phyloP scores from a whole-genome alignment of 1,140 invertebrate genomes.

The Drosophila subobscura region DNA sequence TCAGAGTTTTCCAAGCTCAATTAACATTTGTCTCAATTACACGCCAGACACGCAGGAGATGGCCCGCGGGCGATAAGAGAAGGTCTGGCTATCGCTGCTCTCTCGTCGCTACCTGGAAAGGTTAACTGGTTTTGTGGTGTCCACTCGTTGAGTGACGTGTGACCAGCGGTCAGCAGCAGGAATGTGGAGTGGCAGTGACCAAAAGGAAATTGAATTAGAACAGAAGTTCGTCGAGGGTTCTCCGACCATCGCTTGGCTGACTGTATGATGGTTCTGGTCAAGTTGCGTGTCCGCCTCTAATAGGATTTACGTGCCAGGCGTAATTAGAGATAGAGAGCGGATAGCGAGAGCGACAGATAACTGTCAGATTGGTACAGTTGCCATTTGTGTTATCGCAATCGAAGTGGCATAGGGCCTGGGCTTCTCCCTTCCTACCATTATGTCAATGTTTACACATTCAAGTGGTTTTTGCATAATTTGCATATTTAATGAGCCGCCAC shows the following conservation, averaged over 20 bases:
- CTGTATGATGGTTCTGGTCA: constrained; percentile 45
- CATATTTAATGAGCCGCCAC: constrained; percentile 70
- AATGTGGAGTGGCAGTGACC: constrained; percentile 19
- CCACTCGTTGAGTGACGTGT: constrained; percentile 65
- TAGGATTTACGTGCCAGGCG: constrained; percentile 69
- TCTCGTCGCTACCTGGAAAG: constrained; percentile 39
- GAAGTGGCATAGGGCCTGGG: constrained; percentile 2
- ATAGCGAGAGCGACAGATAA: too few species aligned
- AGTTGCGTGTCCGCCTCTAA: constrained; percentile 67
- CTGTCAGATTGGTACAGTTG: constrained; percentile 13
- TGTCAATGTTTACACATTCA: constrained; percentile 75
- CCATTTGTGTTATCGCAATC: constrained; percentile 28
- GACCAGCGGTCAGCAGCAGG: constrained; percentile 65
- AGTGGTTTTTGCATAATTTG: constrained; percentile 74
- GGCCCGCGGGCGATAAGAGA: constrained; percentile 45
- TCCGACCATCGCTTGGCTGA: constrained; percentile 20
- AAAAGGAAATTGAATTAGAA: constrained; percentile 74
- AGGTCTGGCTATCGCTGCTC: constrained; percentile 22
- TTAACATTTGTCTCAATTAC: constrained; percentile 70
- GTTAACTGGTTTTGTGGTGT: constrained; percentile 58
- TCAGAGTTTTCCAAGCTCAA: constrained; percentile 33
- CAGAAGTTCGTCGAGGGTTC: constrained; percentile 42
- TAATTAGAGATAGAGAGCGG: constrained; percentile 41
- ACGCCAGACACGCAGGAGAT: constrained; percentile 45
- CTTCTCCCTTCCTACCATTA: constrained; percentile 10